phyloP scores from a whole-genome alignment of 2,113 vertebrate genomes.

The Chamaetylas fuelleborni region DNA sequence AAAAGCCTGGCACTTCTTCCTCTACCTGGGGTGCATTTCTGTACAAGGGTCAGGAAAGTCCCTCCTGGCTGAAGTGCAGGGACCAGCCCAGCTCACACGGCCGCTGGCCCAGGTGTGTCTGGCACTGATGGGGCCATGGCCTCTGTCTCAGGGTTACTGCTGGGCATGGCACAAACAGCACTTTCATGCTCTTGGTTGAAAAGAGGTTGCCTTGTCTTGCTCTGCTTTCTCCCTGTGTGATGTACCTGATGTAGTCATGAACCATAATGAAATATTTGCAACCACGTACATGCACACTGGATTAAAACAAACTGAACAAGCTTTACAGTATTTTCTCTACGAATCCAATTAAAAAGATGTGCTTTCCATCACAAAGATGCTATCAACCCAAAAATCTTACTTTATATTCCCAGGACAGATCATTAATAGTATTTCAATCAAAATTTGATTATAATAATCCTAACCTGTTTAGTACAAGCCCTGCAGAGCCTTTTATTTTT shows the following conservation, averaged over 20 bases:
- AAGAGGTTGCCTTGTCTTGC: background rate
- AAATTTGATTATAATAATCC: constrained; percentile 26
- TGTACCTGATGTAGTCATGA: background rate
- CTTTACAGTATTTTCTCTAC: background rate
- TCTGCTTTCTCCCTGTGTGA: background rate
- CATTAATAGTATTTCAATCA: constrained; percentile 45
- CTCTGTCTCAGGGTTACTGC: background rate
- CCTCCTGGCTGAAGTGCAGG: background rate
- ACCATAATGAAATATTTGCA: background rate
- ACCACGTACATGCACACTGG: fast-evolving
- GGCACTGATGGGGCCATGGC: background rate
- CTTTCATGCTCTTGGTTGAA: background rate
- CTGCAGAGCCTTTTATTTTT: background rate
- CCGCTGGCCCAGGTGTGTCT: background rate
- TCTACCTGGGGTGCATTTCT: background rate
- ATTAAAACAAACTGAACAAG: background rate
- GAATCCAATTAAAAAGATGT: background rate
- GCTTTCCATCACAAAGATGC: constrained; percentile 1
- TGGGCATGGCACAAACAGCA: background rate
- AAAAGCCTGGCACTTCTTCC: background rate
- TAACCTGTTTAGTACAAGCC: background rate
- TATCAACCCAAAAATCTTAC: background rate
- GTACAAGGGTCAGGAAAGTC: background rate
- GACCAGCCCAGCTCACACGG: background rate
- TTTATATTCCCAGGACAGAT: constrained; percentile 13